Evolutionary conservation across 2,888 invertebrate species (phyloP), one percentile per base, ranked within the genome.

Genomic region (Phoenoteleia sp.): DNA sequence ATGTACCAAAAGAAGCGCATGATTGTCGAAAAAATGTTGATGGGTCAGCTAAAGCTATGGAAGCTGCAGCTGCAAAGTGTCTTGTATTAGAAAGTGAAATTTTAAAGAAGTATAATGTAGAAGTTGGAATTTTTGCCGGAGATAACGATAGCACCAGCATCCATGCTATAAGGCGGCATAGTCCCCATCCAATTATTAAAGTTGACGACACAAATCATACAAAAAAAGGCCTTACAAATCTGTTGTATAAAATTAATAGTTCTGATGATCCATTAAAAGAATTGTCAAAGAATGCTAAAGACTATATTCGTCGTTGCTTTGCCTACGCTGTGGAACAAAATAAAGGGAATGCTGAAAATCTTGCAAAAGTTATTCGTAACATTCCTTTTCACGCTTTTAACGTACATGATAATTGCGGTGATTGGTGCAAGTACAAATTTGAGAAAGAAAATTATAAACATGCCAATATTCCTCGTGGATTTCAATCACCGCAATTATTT

Each of bases 11-110:
- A 83, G 60, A 69, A 3, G 83, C 87, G 21, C 90, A 91, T 58
- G 90, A 91, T 62, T 91, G 89, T 23, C 62, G 91, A 11, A 42
- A 82, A 64, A 90, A 90, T 58, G 89, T 89, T 42, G 21, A 64
- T 9, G 90, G 89, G 2, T 91, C 90, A 66, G 89, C 90, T 0
- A 90, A 91, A 75, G 89, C 89, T 0, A 91, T 91, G 90, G 89
- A 91, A 64, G 75, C 90, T 7, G 85, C 87, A 80, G 88, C 86
- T 15, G 89, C 86, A 0, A 86, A 72, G 33, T n/a, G 58, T 11
- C 25, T 90, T 6, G 69, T 87, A 7, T 86, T 85, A 33, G 39
- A 83, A 5, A 89, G 87, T 54, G 60, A 54, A 6, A 76, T 88
- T 45, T 52, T 90, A n/a, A 82, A 88, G 81, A 67, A 87, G 47